Evolutionary conservation across 2,888 invertebrate species (phyloP).

Genomic region (Tetanocera ferruginea): DNA sequence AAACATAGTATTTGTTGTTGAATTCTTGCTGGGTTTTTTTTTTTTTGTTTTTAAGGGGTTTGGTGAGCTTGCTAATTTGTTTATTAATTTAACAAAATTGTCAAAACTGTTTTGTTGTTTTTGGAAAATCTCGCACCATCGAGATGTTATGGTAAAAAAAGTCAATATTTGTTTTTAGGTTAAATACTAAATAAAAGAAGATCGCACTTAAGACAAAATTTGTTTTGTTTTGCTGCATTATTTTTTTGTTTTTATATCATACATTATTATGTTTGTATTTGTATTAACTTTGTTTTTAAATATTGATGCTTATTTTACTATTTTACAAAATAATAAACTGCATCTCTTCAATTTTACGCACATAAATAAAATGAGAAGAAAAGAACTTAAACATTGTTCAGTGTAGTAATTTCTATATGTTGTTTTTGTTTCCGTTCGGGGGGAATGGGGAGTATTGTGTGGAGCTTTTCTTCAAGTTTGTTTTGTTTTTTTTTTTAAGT

Average conservation of each 20-base stretch:
- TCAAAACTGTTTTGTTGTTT: slow-evolving; percentile 6
- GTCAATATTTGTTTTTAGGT: not conserved
- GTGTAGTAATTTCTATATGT: slow-evolving; percentile 32
- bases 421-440: slow-evolving; percentile 23
- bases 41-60: slow-evolving; percentile 4
- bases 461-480: slow-evolving; percentile 20
- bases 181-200: slow-evolving; percentile 34
- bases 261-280: slow-evolving; percentile 22
- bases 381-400: slow-evolving; percentile 15
- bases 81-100: slow-evolving; percentile 6
- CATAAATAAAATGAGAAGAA: slow-evolving; percentile 7
- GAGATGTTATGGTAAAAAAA: not conserved
- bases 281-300: slow-evolving; percentile 11
- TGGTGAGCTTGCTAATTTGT: not conserved
- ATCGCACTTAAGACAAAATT: not conserved
- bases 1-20: slow-evolving; percentile 18
- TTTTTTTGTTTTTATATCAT: slow-evolving; percentile 24
- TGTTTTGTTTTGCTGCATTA: slow-evolving; percentile 1
- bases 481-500: slow-evolving; percentile 40
- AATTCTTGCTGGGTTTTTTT: slow-evolving; percentile 13
- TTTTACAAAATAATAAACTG: slow-evolving; percentile 37
- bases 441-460: slow-evolving; percentile 34
- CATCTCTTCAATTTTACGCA: slow-evolving; percentile 27
- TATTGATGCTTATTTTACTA: slow-evolving; percentile 26
- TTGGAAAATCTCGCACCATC: not conserved